Conservation (phyloP, 2,797 vertebrate genomes). For the Argya squamiceps region DNA sequence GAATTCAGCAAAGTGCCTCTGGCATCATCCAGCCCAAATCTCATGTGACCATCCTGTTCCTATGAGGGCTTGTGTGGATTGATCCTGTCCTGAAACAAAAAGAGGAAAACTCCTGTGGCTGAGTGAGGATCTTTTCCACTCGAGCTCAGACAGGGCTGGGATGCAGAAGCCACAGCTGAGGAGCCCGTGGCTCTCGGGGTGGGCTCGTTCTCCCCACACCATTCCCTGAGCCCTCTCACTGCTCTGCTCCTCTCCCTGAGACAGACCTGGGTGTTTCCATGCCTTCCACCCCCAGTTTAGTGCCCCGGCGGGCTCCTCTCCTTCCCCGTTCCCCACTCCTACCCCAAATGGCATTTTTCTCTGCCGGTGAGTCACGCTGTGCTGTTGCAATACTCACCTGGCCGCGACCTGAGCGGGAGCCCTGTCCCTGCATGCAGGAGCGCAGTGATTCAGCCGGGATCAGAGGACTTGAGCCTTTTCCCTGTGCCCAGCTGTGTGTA, state of each 20-base stretch:
- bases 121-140: neutral
- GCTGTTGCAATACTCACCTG: conserved; percentile 54
- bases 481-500: conserved; percentile 47
- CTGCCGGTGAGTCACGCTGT: neutral
- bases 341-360: conserved; percentile 24
- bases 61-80: fast-evolving
- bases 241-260: neutral
- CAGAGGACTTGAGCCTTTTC: neutral
- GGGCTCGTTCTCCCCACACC: fast-evolving
- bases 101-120: neutral
- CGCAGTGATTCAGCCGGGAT: conserved; percentile 52
- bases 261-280: neutral
- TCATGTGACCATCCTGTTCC: neutral
- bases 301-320: neutral
- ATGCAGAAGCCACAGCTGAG: fast-evolving
- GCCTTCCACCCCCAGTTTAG: neutral
- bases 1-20: neutral
- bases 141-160: neutral
- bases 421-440: conserved; percentile 50
- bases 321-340: neutral
- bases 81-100: neutral
- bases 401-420: conserved; percentile 26
- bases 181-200: fast-evolving
- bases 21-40: neutral
- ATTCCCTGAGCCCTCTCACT: neutral